These are phyloP conservation scores for Lysandra coridon DNA, from an alignment of 2,888 invertebrate genomes.

Conservation along the genomic window DNA sequence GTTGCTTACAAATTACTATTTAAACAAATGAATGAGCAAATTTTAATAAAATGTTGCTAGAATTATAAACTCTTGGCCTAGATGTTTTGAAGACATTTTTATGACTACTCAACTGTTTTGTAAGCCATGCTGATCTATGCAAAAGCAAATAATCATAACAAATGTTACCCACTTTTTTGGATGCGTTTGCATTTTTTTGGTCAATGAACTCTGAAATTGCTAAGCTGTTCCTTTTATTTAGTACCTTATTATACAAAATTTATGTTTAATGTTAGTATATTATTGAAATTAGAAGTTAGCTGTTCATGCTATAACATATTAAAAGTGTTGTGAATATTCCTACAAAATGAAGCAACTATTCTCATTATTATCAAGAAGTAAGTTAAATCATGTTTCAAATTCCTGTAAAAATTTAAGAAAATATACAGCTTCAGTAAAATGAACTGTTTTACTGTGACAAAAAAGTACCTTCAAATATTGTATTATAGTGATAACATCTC, in stretches of 20 bases:
- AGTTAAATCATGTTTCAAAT: neutral
- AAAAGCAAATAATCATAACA: neutral
- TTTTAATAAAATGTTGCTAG: neutral
- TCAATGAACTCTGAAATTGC: slow-evolving; percentile 19
- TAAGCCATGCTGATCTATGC: neutral
- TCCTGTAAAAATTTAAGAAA: neutral
- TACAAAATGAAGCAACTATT: slow-evolving; percentile 4
- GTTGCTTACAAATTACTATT: too few relatives aligned
- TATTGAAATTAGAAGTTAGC: neutral
- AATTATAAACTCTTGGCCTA: neutral
- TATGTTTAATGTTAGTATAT: neutral
- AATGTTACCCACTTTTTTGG: neutral
- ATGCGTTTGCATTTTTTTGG: neutral
- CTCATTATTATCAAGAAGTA: slow-evolving; percentile 17
- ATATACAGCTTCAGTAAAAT: too few relatives aligned
- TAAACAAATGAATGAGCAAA: too few relatives aligned
- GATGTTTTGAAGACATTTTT: neutral
- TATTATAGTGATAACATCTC: too few relatives aligned
- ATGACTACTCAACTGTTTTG: neutral
- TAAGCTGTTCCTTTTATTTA: neutral
- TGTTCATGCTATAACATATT: neutral
- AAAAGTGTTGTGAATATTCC: neutral
- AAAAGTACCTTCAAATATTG: too few relatives aligned
- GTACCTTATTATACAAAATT: neutral
- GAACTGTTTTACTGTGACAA: too few relatives aligned